Evolutionary conservation across 2,888 invertebrate genomes (phyloP).

Genomic region (Tetanocera ferruginea): DNA sequence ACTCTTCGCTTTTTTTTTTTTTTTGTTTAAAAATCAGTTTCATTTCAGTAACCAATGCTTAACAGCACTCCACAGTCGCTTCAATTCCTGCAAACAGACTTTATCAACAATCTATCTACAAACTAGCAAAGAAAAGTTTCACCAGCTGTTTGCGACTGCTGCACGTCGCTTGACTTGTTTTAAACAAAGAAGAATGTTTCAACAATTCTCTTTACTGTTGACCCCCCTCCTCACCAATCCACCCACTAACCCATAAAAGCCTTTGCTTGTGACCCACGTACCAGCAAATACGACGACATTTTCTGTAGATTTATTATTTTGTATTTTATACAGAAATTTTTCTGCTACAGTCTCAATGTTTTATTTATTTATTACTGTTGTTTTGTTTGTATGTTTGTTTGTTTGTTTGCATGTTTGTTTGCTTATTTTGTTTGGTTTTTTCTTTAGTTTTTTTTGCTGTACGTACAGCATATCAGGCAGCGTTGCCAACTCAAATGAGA

Average conservation of each 20-base stretch:
- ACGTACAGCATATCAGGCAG: background rate
- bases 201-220: background rate
- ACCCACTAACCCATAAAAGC: background rate
- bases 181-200: background rate
- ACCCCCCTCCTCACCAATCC: background rate
- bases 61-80: no score
- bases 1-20: no score
- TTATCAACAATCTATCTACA: background rate
- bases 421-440: background rate
- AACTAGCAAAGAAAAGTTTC: background rate
- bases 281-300: no score
- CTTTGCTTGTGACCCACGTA: background rate
- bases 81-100: no score
- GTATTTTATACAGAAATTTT: background rate
- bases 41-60: no score
- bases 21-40: no score
- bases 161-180: constrained; percentile 18
- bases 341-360: background rate
- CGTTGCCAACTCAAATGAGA: constrained; percentile 18
- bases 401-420: background rate
- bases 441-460: background rate
- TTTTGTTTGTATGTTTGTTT: background rate
- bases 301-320: background rate
- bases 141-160: constrained; percentile 24
- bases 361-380: background rate